Evolutionary conservation across 2,113 vertebrate genomes (phyloP).

Genomic region (Gnathonemus longibarbis): DNA sequence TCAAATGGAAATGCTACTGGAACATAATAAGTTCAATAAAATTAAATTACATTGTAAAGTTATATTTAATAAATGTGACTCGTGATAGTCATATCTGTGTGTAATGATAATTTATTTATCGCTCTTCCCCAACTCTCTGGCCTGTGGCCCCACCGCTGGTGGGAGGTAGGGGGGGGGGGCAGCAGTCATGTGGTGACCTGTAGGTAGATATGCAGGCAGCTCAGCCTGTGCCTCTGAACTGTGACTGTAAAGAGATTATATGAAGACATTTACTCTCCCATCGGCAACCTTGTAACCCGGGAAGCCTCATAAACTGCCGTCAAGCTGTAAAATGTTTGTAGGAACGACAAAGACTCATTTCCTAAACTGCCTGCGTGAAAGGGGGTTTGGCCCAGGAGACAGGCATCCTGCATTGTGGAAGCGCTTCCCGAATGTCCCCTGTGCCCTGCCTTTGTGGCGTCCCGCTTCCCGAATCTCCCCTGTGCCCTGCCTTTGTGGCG

Average conservation of each 20-base stretch:
- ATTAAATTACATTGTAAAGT: background rate
- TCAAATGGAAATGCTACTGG: background rate
- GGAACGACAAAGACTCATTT: background rate
- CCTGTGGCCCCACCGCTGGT: background rate
- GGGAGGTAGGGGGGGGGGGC: too few species aligned
- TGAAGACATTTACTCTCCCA: background rate
- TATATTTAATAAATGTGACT: background rate
- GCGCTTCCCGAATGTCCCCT: background rate
- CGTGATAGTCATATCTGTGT: background rate
- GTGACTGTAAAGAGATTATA: constrained; percentile 4
- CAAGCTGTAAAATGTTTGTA: background rate
- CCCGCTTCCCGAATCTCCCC: background rate
- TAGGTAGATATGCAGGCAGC: background rate
- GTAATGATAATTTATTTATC: background rate
- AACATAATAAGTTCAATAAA: background rate
- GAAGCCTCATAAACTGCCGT: background rate
- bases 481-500: background rate
- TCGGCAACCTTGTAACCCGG: background rate
- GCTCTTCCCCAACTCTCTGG: background rate
- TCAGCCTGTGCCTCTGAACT: background rate
- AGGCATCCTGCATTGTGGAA: background rate
- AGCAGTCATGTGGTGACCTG: background rate
- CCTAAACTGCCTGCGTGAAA: background rate
- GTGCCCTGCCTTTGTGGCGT: background rate
- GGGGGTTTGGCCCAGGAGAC: background rate